Conservation (phyloP, 1,140 invertebrate genomes). For the Steinernema feltiae region DNA sequence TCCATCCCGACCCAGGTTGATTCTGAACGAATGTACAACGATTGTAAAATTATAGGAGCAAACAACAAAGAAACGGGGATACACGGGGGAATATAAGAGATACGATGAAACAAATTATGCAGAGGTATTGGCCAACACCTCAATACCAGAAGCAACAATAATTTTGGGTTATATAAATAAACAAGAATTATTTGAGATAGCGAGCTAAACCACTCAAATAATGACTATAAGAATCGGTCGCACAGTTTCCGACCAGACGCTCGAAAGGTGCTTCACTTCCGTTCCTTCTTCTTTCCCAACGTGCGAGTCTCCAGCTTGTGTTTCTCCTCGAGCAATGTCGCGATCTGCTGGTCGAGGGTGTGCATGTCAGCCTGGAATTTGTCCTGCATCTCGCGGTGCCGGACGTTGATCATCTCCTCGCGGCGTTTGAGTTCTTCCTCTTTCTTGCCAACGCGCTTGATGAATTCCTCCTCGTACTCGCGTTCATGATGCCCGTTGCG, state of each 20-base stretch:
- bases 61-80: neutral
- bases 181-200: no score
- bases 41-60: neutral
- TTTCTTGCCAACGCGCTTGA: conserved; percentile 37
- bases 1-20: conserved; percentile 14
- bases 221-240: conserved; percentile 8
- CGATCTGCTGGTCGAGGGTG: neutral
- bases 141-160: no score
- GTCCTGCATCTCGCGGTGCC: conserved; percentile 15
- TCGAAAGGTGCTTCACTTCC: conserved; percentile 2
- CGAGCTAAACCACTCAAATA: neutral
- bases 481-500: conserved; percentile 3
- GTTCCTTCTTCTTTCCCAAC: conserved; percentile 26
- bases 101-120: neutral
- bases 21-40: neutral
- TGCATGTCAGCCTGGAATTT: conserved; percentile 16
- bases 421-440: conserved; percentile 47
- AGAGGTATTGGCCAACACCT: conserved; percentile 1
- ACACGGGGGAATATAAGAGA: neutral
- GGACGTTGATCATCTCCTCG: conserved; percentile 39
- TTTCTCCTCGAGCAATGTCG: conserved; percentile 14
- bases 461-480: conserved; percentile 33
- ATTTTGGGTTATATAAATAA: no score
- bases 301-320: conserved; percentile 32
- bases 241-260: conserved; percentile 16